A percentile compares a stretch with the other conserved stretches of the same genome.
Evolutionary conservation across 2,113 vertebrate genomes (phyloP).

Genomic region (Telmatochromis sp.): DNA sequence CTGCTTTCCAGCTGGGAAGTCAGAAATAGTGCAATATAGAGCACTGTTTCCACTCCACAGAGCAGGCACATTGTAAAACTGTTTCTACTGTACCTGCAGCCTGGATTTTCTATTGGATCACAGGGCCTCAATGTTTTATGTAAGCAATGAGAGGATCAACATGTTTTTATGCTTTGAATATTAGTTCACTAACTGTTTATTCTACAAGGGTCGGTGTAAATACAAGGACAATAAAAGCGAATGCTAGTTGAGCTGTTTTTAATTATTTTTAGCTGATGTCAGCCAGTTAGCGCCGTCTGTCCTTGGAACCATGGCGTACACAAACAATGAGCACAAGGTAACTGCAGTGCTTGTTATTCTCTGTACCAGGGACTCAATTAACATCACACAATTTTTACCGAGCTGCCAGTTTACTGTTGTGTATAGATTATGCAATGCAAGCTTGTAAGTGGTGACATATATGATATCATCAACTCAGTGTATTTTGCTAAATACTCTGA

Average conservation of each 20-base stretch:
- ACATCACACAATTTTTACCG: neutral
- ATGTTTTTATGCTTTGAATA: neutral
- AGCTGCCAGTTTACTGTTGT: neutral
- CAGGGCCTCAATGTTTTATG: neutral
- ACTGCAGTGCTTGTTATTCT: neutral
- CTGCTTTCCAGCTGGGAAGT: slow-evolving; percentile 15
- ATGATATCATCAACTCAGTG: neutral
- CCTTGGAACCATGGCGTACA: neutral
- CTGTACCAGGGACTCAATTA: neutral
- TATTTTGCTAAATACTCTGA: neutral
- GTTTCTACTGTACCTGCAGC: neutral
- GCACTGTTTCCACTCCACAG: neutral
- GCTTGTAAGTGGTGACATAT: neutral
- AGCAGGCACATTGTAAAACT: neutral
- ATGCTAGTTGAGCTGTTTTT: neutral
- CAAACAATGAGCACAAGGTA: neutral
- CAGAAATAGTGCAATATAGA: neutral
- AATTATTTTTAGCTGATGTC: neutral
- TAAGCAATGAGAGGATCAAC: neutral
- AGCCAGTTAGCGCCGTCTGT: neutral
- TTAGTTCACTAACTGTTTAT: neutral
- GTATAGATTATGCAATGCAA: neutral
- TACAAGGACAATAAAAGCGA: neutral
- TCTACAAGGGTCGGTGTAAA: neutral
- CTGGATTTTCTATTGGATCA: neutral